phyloP scores from a whole-genome alignment of 2,888 invertebrate genomes.

The Mamestra brassicae region DNA sequence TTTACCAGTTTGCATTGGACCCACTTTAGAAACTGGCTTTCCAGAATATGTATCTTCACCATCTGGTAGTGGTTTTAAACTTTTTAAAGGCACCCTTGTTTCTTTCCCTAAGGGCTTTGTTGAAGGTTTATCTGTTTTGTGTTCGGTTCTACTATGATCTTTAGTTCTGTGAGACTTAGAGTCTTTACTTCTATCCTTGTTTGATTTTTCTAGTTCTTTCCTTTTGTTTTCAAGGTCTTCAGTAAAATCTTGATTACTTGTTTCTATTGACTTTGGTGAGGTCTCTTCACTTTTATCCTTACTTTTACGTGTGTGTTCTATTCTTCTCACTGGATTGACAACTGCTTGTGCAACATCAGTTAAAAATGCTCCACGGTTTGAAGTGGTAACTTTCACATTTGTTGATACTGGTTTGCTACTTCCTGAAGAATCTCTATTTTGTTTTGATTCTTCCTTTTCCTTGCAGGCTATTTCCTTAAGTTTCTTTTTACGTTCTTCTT shows the following conservation, averaged over 20 bases:
- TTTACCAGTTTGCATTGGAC: conserved; percentile 74
- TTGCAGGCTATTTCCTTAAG: conserved; percentile 88
- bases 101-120: conserved; percentile 58
- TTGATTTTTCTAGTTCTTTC: conserved; percentile 44
- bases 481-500: conserved; percentile 87
- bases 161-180: conserved; percentile 52
- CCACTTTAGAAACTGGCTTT: conserved; percentile 81
- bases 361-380: conserved; percentile 91
- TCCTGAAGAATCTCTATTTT: conserved; percentile 66
- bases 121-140: conserved; percentile 40
- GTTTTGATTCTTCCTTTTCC: conserved; percentile 71
- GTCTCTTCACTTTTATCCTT: conserved; percentile 53
- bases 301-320: conserved; percentile 62
- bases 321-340: conserved; percentile 76
- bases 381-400: conserved; percentile 87
- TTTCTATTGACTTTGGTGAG: conserved; percentile 52
- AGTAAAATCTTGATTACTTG: conserved; percentile 34
- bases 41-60: conserved; percentile 72
- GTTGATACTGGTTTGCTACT: conserved; percentile 69
- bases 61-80: conserved; percentile 75
- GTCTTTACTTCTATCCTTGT: conserved; percentile 57
- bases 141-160: conserved; percentile 45
- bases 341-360: conserved; percentile 74
- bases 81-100: conserved; percentile 75
- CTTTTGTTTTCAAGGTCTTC: conserved; percentile 64